Conservation (phyloP, 1,140 invertebrate genomes). For the Arion vulgaris region DNA sequence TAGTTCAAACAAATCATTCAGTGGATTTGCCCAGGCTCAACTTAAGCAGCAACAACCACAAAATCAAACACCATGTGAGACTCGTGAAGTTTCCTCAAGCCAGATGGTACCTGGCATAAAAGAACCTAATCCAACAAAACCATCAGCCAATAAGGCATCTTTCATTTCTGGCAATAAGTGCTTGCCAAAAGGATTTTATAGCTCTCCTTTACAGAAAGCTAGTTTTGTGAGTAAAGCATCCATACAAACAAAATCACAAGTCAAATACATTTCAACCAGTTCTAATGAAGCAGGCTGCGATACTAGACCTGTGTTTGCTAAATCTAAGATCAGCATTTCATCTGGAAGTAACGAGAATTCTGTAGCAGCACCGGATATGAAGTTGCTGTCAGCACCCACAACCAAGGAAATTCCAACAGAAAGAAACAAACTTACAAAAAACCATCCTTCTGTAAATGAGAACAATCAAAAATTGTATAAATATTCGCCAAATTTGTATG, state of each 20-base stretch:
- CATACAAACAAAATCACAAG: neutral
- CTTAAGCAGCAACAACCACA: neutral
- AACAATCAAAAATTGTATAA: neutral
- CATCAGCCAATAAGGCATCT: neutral
- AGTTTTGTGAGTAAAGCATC: neutral
- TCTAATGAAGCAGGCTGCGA: neutral
- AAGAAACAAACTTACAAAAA: neutral
- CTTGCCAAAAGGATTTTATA: constrained; percentile 17
- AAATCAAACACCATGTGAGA: neutral
- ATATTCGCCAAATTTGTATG: neutral
- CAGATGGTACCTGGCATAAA: neutral
- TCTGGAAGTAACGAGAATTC: neutral
- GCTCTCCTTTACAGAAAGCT: neutral
- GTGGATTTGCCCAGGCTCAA: neutral
- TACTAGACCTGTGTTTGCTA: neutral
- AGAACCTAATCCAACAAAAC: neutral
- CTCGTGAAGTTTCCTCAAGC: neutral
- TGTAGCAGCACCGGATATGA: neutral
- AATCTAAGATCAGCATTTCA: neutral
- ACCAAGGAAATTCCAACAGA: neutral
- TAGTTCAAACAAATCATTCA: neutral
- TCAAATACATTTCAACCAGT: neutral
- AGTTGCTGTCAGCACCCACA: neutral
- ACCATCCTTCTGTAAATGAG: neutral
- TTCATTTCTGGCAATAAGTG: neutral